Base-by-base conservation (phyloP, 2,888 invertebrate genomes). In the Nemotelus pantherinus region DNA sequence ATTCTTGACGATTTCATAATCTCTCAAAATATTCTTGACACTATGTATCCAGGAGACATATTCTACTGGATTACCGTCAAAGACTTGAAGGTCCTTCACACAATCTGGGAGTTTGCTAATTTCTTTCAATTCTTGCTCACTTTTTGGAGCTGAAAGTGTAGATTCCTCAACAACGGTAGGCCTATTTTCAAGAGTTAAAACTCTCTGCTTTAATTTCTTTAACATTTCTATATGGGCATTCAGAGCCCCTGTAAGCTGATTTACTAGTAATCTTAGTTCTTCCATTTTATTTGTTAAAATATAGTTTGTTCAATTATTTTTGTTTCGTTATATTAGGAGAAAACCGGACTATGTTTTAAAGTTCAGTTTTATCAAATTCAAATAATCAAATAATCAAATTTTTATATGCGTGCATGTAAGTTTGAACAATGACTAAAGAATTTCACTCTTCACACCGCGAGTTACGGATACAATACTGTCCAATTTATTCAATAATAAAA, bases 81-180 rank as follows among this genome's bases (percentile, higher is more conserved):
- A 64, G 4, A 64, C 64, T 64, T 64, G 64, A 45, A 68, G 53
- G 7, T 68, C 53, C 50, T 39, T 68, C 9, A 68, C 68, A 25
- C n/a, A 57, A 55, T 75, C 77, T 1, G 74, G 75, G 44, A 77
- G 65, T 10, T 67, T 74, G 2, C 50, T 67, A 3, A 77, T 77
- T 39, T 64, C 64, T 47, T 67, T 44, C 3, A 77, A 45, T 10
- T 63, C 74, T 7, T 71, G 10, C 41, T 55, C 53, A 5, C 53
- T 71, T 71, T n/a, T 5, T 5, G 41, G 41, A 60, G 5, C 41
- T 6, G 5, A 6, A 25, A 25, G 25, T 60, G 63, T 5, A 25
- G 5, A 6, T 50, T 50, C 53, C 5, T 5, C 53, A 6, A 50
- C 53, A 5, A 50, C 9, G 5, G 5, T 9, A 65, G 43, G 65